Evolutionary conservation across 1,140 invertebrate species (phyloP), one percentile per base, ranked within the genome.

Genomic region (Ips typographus): DNA sequence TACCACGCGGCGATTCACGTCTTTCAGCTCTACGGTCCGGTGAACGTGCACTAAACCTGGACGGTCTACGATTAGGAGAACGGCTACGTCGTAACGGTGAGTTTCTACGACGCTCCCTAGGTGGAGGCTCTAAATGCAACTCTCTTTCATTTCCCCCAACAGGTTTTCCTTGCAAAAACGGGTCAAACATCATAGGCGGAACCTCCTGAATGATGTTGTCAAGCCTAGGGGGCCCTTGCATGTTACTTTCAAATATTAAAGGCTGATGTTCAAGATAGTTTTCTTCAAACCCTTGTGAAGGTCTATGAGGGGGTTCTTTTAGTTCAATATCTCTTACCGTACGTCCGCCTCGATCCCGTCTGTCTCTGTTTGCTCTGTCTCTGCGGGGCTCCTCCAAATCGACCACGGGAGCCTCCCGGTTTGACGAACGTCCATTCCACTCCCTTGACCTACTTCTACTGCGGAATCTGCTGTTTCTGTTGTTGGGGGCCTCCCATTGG

Each of bases 381-480:
- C 39, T 39, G 2, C 40, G 42, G 36, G n/a, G 40, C 3, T 59
- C 57, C 6, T 42, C 57, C 3, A 59, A 38, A 37, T 4, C 37
- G 22, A 49, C 40, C 0, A 41, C 40, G 37, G 61, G 36, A 40
- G 37, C 4, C n/a, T 38, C 59, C 37, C 59, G 37, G 56, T 40
- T 8, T 0, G 7, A 40, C 3, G 47, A 40, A 5, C 51, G 4
- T 5, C n/a, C 37, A 1, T 22, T 4, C 55, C 65, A 58, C 36
- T 66, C 65, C 38, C 51, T 5, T 39, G 55, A 49, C 40, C 67
- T 62, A 41, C 47, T 52, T 37, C 67, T 62, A 37, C 57, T 61
- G 49, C 66, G 44, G 22, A 39, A 44, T 3, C 67, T 37, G 40
- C 41, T 62, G 36, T 40, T 40, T 38, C 22, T 47, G 3, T 44